phyloP scores from a whole-genome alignment of 2,113 vertebrate genomes.

The Pontoporia blainvillei region DNA sequence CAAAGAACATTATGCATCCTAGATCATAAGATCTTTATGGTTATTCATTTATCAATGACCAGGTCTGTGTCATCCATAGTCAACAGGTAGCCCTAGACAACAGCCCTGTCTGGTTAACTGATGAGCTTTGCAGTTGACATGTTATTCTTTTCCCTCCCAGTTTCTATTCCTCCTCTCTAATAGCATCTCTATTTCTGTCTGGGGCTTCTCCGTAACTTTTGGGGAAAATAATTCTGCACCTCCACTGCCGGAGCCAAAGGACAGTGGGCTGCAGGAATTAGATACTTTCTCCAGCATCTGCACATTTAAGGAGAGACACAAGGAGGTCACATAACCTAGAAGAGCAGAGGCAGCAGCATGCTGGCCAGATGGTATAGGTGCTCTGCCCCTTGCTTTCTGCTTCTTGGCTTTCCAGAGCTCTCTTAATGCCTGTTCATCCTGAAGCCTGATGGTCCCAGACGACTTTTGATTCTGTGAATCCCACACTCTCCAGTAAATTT shows the following conservation, averaged over 20 bases:
- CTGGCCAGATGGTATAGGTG: background rate
- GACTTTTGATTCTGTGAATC: background rate
- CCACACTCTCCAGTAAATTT: background rate
- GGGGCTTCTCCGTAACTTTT: background rate
- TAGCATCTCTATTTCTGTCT: background rate
- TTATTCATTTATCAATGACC: background rate
- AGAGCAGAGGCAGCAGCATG: background rate
- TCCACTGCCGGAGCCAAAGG: background rate
- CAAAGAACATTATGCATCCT: background rate
- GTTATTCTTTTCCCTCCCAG: background rate
- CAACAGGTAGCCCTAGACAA: background rate
- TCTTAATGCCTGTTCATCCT: background rate
- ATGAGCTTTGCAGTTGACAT: background rate
- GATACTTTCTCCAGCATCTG: background rate
- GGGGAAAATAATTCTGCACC: background rate
- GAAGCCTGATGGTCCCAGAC: background rate
- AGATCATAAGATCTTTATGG: background rate
- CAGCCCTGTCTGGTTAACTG: background rate
- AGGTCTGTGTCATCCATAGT: background rate
- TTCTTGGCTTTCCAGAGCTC: background rate
- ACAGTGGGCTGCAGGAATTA: background rate
- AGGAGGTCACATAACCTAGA: background rate
- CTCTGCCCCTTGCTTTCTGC: background rate
- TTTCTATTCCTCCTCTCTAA: background rate
- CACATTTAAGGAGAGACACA: background rate